Base-by-base conservation (phyloP, 2,113 vertebrate species). In the Hippocampus zosterae region DNA sequence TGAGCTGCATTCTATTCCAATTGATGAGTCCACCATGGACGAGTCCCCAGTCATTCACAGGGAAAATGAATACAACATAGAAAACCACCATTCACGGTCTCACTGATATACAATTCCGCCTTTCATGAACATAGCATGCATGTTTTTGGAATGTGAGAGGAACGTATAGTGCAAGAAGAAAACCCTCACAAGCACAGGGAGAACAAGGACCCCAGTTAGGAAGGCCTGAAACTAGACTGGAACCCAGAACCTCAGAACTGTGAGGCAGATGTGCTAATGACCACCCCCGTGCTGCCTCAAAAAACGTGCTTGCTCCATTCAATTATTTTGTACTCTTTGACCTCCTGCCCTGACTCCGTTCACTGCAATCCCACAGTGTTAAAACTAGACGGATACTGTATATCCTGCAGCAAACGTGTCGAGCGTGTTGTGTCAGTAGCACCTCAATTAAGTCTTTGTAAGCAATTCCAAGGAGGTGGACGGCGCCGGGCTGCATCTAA, bases 401-500 rank as follows among this genome's bases (percentile, higher is more conserved):
- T 27, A 23, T 55, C 62, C 8, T 44, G 27, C 57, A 68, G 56
- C 53, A 52, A 29, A 62, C 29, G 3, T 52, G 66, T 23, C 29
- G 57, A 72, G 59, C 42, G 65, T 64, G 46, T 33, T 37, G 15
- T 80, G 55, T 67, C 53, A 48, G 44, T 59, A 73, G 23, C 70
- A 62, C 57, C 55, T 37, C 59, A 73, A 65, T 65, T 65, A 71
- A 68, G 77, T 81, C 67, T 70, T 48, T 66, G 63, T 67, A 69
- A 27, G 27, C 19, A 3, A 41, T 44, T 67, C 27, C 7, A 55
- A 67, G 59, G 21, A 13, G 15, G 56, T 61, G 5, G 7, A 46
- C 27, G 9, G 11, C 55, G 66, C 63, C 71, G 79, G 29, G 63
- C 52, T 56, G 60, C 72, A 80, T 81, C 66, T 60, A 73, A 83